A percentile compares a stretch with the other conserved stretches of the same genome.
Conservation (phyloP, 2,888 invertebrate genomes). For the Agrochola lychnidis region DNA sequence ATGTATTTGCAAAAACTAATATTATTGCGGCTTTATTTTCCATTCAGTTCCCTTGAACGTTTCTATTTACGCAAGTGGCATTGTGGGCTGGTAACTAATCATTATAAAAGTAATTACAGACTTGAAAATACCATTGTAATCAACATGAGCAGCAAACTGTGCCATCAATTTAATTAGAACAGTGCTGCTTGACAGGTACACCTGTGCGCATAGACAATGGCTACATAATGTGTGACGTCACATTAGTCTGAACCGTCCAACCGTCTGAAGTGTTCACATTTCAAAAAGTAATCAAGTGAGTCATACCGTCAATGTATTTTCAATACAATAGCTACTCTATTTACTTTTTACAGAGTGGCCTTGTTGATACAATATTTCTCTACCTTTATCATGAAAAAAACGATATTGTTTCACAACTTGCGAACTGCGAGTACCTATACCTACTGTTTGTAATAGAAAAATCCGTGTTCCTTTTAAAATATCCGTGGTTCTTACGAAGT, state of each 20-base stretch:
- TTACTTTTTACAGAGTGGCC: conserved; percentile 58
- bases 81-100: conserved; percentile 17
- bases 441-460: neutral
- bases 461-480: conserved; percentile 14
- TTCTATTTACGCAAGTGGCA: conserved; percentile 31
- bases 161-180: conserved; percentile 38
- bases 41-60: conserved; percentile 8
- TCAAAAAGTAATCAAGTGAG: conserved; percentile 58
- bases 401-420: conserved; percentile 46
- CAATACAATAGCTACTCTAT: conserved; percentile 48
- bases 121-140: conserved; percentile 32
- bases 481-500: conserved; percentile 5
- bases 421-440: conserved; percentile 5
- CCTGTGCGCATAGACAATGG: conserved; percentile 54
- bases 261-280: conserved; percentile 48
- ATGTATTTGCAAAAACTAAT: conserved; percentile 9
- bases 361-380: conserved; percentile 53
- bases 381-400: conserved; percentile 55
- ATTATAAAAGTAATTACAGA: conserved; percentile 29
- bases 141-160: conserved; percentile 22
- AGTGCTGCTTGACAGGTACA: conserved; percentile 38
- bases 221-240: conserved; percentile 47
- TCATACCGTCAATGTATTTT: conserved; percentile 54
- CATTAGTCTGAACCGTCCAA: conserved; percentile 20
- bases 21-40: neutral